These are phyloP conservation scores for Laothoe populi DNA, from an alignment of 2,888 invertebrate species.

Conservation along the genomic window DNA sequence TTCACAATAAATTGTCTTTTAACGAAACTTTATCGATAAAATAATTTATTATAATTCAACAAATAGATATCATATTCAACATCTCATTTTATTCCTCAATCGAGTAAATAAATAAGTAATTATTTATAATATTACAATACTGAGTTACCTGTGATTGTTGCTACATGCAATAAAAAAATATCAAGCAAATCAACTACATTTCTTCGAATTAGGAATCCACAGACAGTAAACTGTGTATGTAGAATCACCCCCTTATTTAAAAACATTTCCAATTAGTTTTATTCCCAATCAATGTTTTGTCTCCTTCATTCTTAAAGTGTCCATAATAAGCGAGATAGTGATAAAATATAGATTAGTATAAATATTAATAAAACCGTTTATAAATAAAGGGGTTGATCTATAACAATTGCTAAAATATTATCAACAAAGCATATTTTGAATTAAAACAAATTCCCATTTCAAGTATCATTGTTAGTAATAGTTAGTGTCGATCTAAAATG, in stretches of 20 bases:
- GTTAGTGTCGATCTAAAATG: conserved; percentile 11
- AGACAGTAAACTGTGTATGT: neutral
- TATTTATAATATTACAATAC: conserved; percentile 16
- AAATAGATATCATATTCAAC: neutral
- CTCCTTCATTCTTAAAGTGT: neutral
- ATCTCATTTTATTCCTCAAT: neutral
- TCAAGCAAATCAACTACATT: conserved; percentile 5
- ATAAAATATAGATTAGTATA: neutral
- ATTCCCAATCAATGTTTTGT: neutral
- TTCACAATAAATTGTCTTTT: conserved; percentile 11
- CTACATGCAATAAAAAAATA: conserved; percentile 18
- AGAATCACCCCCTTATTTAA: neutral
- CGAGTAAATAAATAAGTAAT: neutral
- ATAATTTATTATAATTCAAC: neutral
- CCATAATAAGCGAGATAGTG: neutral
- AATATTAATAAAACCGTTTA: neutral
- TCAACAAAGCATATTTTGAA: conserved; percentile 4
- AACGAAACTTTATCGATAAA: neutral
- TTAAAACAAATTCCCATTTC: conserved; percentile 6
- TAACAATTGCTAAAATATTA: neutral
- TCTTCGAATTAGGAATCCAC: neutral
- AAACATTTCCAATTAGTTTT: neutral
- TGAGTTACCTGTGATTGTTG: conserved; percentile 21
- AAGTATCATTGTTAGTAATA: neutral
- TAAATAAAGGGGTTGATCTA: neutral